Evolutionary conservation across 2,113 vertebrate species (phyloP), one percentile per base, ranked within the genome.

Genomic region (Xiphophorus couchianus): DNA sequence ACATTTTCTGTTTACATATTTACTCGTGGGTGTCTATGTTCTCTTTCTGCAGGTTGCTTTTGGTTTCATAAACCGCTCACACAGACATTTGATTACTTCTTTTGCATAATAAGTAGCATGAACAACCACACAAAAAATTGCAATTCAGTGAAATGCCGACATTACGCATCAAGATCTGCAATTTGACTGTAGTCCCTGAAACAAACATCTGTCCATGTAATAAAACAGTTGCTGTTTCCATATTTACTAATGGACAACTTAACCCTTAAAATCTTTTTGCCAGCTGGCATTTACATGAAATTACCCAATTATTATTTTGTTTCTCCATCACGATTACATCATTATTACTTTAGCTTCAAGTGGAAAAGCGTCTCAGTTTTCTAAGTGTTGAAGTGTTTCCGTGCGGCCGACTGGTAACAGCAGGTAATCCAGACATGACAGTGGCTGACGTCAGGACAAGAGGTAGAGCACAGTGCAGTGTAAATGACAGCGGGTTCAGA

Each of bases 401-500:
- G 48, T 58, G 7, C 51, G 11, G 8, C 51, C 2, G 51, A 11
- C 3, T 54, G 17, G 72, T 48, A 78, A 48, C 44, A 74, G 65
- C 61, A 54, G 61, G 74, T 86, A 85, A 89, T 82, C 85, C 78
- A 71, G 84, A 88, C 85, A 66, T 71, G 86, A 84, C 88, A 90
- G 83, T 1, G 17, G 84, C 81, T 71, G 73, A 64, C 71, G 82
- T 84, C 39, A 73, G 63, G 69, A 69, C 65, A 67, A 68, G 78
- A 82, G 77, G 61, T 77, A 78, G 78, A 81, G 68, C 76, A 28
- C 77, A 78, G 71, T 19, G 70, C n/a, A 75, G 71, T 66, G 69
- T 68, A 68, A 75, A 81, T 89, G 84, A 87, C 88, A 87, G 89
- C 66, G 77, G 60, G 84, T 76, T 72, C 71, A 63, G 35, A 83